Evolutionary conservation across 2,888 invertebrate species (phyloP), one percentile per base, ranked within the genome.

Genomic region (Pelosia muscerda): DNA sequence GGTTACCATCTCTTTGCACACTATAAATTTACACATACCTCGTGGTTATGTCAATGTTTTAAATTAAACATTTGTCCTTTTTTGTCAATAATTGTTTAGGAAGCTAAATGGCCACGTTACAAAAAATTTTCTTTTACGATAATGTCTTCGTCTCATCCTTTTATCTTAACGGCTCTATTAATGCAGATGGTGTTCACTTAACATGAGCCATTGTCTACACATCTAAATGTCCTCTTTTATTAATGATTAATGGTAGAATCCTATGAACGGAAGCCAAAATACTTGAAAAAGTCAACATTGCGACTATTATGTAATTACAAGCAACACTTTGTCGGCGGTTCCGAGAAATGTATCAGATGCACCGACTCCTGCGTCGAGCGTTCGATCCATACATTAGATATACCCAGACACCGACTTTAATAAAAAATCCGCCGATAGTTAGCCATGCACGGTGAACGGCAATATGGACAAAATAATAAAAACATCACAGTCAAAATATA

Each of bases 401-500:
- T 87, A 88, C 89, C 84, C 84, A 81, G 79, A 78, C 79, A 88
- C 88, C 89, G 88, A 79, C 92, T 90, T 91, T 89, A 78, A 76
- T 79, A 89, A 88, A 86, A 91, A 92, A 91, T 79, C 76, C 66
- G 82, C 83, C 88, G 84, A 89, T 88, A 90, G 87, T 90, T 86
- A 90, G 89, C 88, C 86, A 86, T 85, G 77, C 82, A 85, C 85
- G 86, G 86, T 75, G 77, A 81, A 76, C 77, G 71, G 72, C 71
- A 90, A 92, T 92, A 91, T 90, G 91, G 86, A 94, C 94, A 93
- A 93, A 95, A 92, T 95, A 94, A 95, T 95, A 94, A 94, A 94
- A 94, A 95, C 94, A 94, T 94, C 94, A 93, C 90, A 93, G 95
- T 95, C 95, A 94, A 94, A 95, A 95, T 95, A 95, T 94, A 95